Evolutionary conservation across 1,140 invertebrate species (phyloP), one percentile per base, ranked within the genome.

Genomic region (Acyrthosiphon pisum): DNA sequence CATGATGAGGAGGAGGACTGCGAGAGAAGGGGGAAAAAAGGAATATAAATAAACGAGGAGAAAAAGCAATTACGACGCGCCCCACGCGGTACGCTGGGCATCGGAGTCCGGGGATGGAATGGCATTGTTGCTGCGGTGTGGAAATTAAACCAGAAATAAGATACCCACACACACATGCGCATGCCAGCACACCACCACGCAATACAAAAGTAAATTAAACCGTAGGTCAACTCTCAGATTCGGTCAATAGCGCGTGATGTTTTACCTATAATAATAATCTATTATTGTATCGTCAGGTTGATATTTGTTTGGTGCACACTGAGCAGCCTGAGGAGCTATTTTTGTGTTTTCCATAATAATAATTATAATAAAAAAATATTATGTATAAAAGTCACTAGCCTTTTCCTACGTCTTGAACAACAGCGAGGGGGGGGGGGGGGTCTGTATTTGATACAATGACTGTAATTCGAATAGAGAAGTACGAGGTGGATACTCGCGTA

Each of bases 81-180:
- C 60, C n/a, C 60, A 68, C 60, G 60, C 60, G 30, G 60, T n/a
- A 68, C 60, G 14, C 60, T 6, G 60, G 30, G n/a, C n/a, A 76
- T n/a, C n/a, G 60, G 60, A 76, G 60, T 76, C n/a, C 60, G 60
- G 60, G 60, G 60, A 76, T 76, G 60, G 60, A 76, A 76, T 76
- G 60, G 60, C 60, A 76, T 76, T 76, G 60, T 76, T 46, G 26
- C 35, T 87, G 44, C 46, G 44, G 44, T 9, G 86, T 44, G 86
- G 86, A 87, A 87, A 87, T 87, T 48, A 87, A 87, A 87, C 86
- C 86, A 87, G 86, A 48, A 87, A 87, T 87, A n/a, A 48, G 86
- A 87, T 87, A 48, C 22, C 26, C 86, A 26, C 83, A 44, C 22
- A 81, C 35, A 81, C 44, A 37, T 37, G 18, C 76, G 83, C 83